Percentiles rank a stretch among this genome's conserved stretches.
Conservation (phyloP, 2,888 invertebrate genomes). For the Leptarthrus brevirostris region DNA sequence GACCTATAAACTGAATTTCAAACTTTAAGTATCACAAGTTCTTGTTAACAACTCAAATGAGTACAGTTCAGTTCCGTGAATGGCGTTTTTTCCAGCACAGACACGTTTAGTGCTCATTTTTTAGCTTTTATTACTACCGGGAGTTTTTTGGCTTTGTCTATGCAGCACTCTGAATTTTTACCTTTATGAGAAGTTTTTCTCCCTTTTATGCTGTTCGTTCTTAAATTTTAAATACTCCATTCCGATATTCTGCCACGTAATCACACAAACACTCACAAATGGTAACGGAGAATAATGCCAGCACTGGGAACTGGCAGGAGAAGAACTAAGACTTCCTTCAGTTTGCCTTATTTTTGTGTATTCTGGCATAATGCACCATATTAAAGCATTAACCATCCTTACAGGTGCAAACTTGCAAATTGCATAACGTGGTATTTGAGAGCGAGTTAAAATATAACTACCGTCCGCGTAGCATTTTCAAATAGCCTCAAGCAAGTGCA, state of each 20-base stretch:
- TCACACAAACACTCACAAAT: too few relatives aligned
- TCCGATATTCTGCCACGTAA: background rate
- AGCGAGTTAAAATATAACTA: too few relatives aligned
- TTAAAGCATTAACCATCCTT: too few relatives aligned
- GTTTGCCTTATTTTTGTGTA: too few relatives aligned
- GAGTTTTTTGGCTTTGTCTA: constrained; percentile 23
- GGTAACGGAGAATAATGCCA: background rate
- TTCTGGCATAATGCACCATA: too few relatives aligned
- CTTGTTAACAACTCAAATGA: constrained; percentile 36
- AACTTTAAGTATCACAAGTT: constrained; percentile 32
- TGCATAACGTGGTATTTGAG: too few relatives aligned
- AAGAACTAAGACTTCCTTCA: too few relatives aligned
- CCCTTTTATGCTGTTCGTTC: background rate
- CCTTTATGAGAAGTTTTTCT: constrained; percentile 21
- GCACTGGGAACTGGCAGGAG: background rate
- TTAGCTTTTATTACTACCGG: constrained; percentile 25
- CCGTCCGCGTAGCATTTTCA: too few relatives aligned
- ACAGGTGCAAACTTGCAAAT: too few relatives aligned
- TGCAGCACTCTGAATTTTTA: constrained; percentile 13
- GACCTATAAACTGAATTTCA: constrained; percentile 35
- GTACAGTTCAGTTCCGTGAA: constrained; percentile 18
- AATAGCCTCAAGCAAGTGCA: too few relatives aligned
- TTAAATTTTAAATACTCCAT: constrained; percentile 17
- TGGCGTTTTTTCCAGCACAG: constrained; percentile 26
- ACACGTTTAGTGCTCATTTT: constrained; percentile 19